Percentiles rank a stretch among this genome's conserved stretches.
phyloP scores from a whole-genome alignment of 2,888 invertebrate species.

The Drosophila recens region DNA sequence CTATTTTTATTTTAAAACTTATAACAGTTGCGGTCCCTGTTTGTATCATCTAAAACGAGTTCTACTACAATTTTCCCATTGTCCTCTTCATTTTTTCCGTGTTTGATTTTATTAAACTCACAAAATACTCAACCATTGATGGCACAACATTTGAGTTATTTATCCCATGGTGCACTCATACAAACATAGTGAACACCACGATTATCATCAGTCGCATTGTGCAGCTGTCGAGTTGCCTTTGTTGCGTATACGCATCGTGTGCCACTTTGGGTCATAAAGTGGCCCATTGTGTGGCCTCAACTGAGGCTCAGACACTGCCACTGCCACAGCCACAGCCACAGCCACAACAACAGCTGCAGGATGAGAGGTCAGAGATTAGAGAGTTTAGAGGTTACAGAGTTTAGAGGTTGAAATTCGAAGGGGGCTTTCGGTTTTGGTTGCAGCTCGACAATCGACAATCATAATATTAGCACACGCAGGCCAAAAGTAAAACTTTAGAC shows the following conservation, averaged over 20 bases:
- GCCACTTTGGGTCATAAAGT: conserved; percentile 56
- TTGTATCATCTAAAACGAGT: too few relatives aligned
- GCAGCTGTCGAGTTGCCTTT: conserved; percentile 27
- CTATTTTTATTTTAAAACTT: too few relatives aligned
- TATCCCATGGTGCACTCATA: too few relatives aligned
- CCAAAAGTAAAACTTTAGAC: conserved; percentile 52
- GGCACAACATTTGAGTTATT: too few relatives aligned
- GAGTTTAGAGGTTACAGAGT: not conserved
- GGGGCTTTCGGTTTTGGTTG: conserved; percentile 5
- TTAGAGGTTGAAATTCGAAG: not conserved
- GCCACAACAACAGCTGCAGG: not conserved
- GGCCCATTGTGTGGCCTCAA: conserved; percentile 46
- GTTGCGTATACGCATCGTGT: conserved; percentile 58
- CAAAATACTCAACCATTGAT: too few relatives aligned
- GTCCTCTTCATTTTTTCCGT: too few relatives aligned
- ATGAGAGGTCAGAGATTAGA: conserved; percentile 5
- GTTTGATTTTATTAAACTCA: too few relatives aligned
- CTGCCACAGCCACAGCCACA: not conserved
- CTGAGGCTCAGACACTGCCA: conserved; percentile 3
- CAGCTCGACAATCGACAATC: conserved; percentile 48
- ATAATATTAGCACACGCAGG: conserved; percentile 67
- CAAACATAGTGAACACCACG: too few relatives aligned
- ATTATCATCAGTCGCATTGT: not conserved
- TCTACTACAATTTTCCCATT: too few relatives aligned
- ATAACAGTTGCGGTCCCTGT: too few relatives aligned